Conservation (phyloP, 2,113 vertebrate genomes). For the Grantiella picta region DNA sequence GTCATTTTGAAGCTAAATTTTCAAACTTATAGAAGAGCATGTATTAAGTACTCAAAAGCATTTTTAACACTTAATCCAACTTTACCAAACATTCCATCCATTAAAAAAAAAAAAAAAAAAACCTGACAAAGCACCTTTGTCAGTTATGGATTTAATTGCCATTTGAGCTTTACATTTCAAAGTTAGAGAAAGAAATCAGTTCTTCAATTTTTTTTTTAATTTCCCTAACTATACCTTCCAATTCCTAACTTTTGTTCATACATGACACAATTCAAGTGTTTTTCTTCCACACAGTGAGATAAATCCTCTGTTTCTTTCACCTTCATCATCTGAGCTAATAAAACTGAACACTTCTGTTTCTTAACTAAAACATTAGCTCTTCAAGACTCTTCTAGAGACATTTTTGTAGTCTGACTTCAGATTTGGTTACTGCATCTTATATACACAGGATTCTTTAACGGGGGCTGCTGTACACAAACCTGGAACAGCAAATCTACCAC, state of each 20-base stretch:
- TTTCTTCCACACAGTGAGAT: not conserved
- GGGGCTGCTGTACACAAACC: not conserved
- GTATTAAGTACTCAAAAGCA: not conserved
- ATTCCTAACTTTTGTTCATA: not conserved
- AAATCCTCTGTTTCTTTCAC: not conserved
- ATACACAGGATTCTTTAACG: not conserved
- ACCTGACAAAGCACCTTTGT: accelerated
- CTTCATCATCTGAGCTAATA: not conserved
- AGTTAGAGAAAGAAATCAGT: not conserved
- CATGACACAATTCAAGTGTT: not conserved
- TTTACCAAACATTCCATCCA: not conserved
- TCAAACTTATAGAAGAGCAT: not conserved
- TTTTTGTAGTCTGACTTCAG: not conserved
- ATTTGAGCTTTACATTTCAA: not conserved
- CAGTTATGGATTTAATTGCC: not conserved
- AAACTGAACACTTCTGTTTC: not conserved
- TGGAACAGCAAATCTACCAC: not conserved
- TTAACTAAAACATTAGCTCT: not conserved
- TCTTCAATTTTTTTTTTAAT: not conserved
- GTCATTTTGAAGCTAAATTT: not conserved
- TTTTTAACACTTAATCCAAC: not conserved
- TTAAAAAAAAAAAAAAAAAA: not conserved
- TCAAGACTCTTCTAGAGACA: not conserved
- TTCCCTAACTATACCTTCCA: not conserved
- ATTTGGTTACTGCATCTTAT: not conserved